Base-by-base conservation (phyloP, 2,888 invertebrate species). In the Hofmannophila pseudospretella region DNA sequence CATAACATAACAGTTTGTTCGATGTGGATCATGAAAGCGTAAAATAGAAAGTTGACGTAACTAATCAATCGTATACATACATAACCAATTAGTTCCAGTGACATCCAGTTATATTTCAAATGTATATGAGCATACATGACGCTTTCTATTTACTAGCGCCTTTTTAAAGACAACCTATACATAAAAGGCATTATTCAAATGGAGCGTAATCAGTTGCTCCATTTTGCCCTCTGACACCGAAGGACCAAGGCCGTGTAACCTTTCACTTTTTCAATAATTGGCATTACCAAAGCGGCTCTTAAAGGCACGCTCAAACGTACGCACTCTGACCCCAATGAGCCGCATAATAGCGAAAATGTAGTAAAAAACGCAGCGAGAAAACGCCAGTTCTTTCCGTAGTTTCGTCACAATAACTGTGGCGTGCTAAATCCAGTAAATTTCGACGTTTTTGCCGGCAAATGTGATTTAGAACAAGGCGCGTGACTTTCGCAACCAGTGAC, bases 401-500 rank as follows among this genome's bases (percentile, higher is more conserved):
- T 72, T 67, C 71, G 58, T 56, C 67, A 73, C 47, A 44, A 51
- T 59, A 60, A 68, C 70, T 67, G 66, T 56, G 52, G 58, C 62
- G 53, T 53, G 48, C 50, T 53, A 51, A 67, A 69, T 62, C 58
- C 54, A 56, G 45, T 55, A 58, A 58, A 64, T 70, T 75, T 60
- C 60, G 58, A 56, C 56, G 67, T 67, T 75, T 41, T 67, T 67
- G 59, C 52, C 49, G 51, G 50, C 66, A 55, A 75, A 69, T 76
- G 73, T 74, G 72, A 67, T 67, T 76, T 62, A 56, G 64, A 59
- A 61, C 61, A 59, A 54, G 57, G 59, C 58, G 73, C 80, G 81
- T 80, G 81, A 79, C 79, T 84, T 74, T 79, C 62, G 80, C 67
- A 84, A 84, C 69, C 54, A 60, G 67, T 67, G 71, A 73, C 76